Conservation (phyloP, 2,888 invertebrate species). For the Rhagonycha fulva region DNA sequence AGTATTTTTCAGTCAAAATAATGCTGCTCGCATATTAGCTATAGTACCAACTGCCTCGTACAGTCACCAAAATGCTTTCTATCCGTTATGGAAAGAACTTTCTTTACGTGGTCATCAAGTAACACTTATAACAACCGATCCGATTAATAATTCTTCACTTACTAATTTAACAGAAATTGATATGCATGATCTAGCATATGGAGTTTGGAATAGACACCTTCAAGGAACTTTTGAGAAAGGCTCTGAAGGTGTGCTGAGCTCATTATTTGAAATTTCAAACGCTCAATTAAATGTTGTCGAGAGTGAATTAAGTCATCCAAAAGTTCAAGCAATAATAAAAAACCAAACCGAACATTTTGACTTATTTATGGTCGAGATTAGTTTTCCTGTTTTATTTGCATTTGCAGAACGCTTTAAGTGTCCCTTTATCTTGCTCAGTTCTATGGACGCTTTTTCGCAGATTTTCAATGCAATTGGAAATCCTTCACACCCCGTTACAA, state of each 20-base stretch:
- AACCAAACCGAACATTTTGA: background rate
- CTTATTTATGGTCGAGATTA: background rate
- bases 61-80: conserved; percentile 40
- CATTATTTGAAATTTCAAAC: background rate
- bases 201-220: background rate
- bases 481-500: background rate
- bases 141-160: background rate
- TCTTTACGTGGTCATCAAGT: conserved; percentile 18
- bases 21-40: background rate
- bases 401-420: background rate
- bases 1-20: background rate
- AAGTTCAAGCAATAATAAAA: background rate
- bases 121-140: background rate
- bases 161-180: background rate
- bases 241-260: background rate
- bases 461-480: background rate
- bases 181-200: background rate
- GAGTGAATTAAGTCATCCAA: background rate
- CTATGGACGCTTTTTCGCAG: background rate
- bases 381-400: background rate
- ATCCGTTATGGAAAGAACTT: conserved; percentile 39
- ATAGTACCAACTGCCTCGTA: conserved; percentile 33
- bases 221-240: background rate
- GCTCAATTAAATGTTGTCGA: background rate
- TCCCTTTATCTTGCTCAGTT: background rate